Conservation (phyloP, 2,888 invertebrate species). For the Dasysyrphus tricinctus region DNA sequence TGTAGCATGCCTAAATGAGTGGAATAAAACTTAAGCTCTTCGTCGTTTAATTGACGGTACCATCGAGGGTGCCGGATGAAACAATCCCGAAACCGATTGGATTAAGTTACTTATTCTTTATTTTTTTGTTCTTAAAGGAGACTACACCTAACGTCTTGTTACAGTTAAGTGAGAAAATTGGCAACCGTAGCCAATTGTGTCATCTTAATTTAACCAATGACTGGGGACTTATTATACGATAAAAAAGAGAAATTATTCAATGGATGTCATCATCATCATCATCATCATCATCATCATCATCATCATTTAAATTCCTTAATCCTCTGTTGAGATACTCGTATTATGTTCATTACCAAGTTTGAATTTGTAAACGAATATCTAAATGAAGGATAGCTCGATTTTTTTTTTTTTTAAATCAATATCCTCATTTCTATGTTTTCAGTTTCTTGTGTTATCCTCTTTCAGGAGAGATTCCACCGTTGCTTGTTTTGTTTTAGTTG, state of each 20-base stretch:
- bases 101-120: slow-evolving; percentile 44
- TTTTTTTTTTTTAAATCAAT: slow-evolving; percentile 1
- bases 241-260: slow-evolving; percentile 21
- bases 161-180: slow-evolving; percentile 21
- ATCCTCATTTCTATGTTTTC: not conserved
- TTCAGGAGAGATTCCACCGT: not conserved
- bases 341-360: slow-evolving; percentile 18
- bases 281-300: slow-evolving; percentile 35
- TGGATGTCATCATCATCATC: slow-evolving; percentile 45
- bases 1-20: slow-evolving; percentile 39
- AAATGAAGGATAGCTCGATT: not conserved
- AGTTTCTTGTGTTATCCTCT: not conserved
- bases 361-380: not conserved
- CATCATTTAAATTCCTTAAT: slow-evolving; percentile 44
- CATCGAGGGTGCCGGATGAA: slow-evolving; percentile 5
- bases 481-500: not conserved
- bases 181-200: slow-evolving; percentile 37
- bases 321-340: not conserved
- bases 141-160: not conserved
- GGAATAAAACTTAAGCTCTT: slow-evolving; percentile 23
- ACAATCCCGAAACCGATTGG: slow-evolving; percentile 40
- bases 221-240: not conserved
- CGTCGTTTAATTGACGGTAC: slow-evolving; percentile 41
- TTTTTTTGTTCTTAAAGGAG: not conserved
- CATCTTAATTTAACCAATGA: slow-evolving; percentile 32